phyloP scores from a whole-genome alignment of 1,140 invertebrate genomes.

The Gryllus bimaculatus region DNA sequence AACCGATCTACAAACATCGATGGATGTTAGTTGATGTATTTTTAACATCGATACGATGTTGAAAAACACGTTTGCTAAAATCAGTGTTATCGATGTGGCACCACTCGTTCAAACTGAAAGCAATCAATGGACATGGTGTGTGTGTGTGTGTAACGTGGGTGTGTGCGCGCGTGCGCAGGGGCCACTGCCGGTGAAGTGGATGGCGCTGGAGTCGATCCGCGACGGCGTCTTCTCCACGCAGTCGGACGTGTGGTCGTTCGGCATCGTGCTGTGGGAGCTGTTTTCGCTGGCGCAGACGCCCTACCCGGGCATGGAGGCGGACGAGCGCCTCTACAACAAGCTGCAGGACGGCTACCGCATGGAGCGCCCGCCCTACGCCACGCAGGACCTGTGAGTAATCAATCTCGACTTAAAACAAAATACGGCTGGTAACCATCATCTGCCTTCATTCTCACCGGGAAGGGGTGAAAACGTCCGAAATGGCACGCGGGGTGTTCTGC shows the following conservation, averaged over 20 bases:
- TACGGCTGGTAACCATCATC: no score
- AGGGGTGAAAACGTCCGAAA: no score
- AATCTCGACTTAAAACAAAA: no score
- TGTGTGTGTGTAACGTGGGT: no score
- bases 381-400: conserved; percentile 56
- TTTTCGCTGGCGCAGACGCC: conserved; percentile 82
- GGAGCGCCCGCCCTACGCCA: conserved; percentile 71
- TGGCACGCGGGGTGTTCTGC: not conserved
- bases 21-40: no score
- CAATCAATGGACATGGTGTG: no score
- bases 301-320: conserved; percentile 69
- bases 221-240: conserved; percentile 75
- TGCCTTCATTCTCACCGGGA: no score
- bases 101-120: no score
- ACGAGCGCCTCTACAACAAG: conserved; percentile 60
- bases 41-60: no score
- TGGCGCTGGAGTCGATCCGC: conserved; percentile 70
- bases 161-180: conserved; percentile 37
- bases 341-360: conserved; percentile 77
- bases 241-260: conserved; percentile 89
- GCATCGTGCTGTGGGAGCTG: conserved; percentile 89
- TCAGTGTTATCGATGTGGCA: no score
- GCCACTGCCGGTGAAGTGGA: conserved; percentile 70
- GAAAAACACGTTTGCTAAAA: no score
- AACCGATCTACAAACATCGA: no score